Percentiles rank a stretch among this genome's conserved stretches.
These are phyloP conservation scores for Encarsia formosa DNA, from an alignment of 2,888 invertebrate species.

Conservation along the genomic window DNA sequence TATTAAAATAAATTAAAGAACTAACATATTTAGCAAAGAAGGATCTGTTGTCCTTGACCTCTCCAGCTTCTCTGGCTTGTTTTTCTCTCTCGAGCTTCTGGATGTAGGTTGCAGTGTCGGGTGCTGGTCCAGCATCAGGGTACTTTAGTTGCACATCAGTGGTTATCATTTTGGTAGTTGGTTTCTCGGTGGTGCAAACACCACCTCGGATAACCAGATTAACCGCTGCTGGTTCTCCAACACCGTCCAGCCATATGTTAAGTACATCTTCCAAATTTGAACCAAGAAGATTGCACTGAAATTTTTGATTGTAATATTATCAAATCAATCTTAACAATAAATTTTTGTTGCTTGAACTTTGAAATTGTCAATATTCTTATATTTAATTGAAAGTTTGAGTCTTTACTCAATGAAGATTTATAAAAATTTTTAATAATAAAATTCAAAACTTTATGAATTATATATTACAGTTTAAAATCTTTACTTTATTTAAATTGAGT, in stretches of 20 bases:
- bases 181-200: slow-evolving; percentile 47
- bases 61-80: slow-evolving; percentile 82
- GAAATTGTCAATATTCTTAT: no score
- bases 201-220: slow-evolving; percentile 57
- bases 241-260: slow-evolving; percentile 74
- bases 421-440: no score
- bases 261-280: slow-evolving; percentile 74
- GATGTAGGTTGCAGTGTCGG: slow-evolving; percentile 93
- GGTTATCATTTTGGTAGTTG: slow-evolving; percentile 60
- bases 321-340: no score
- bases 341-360: no score
- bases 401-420: no score
- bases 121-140: slow-evolving; percentile 80
- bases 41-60: slow-evolving; percentile 89
- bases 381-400: no score
- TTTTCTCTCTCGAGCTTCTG: slow-evolving; percentile 90
- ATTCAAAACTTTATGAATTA: no score
- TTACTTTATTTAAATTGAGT: no score
- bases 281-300: slow-evolving; percentile 68
- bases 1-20: neutral
- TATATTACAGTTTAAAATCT: no score
- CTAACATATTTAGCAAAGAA: slow-evolving; percentile 98
- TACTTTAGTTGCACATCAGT: slow-evolving; percentile 77
- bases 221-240: slow-evolving; percentile 74
- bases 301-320: slow-evolving; percentile 26